Evolutionary conservation across 2,797 vertebrate species (phyloP).

Genomic region (Pseudotriccus pelzelni): DNA sequence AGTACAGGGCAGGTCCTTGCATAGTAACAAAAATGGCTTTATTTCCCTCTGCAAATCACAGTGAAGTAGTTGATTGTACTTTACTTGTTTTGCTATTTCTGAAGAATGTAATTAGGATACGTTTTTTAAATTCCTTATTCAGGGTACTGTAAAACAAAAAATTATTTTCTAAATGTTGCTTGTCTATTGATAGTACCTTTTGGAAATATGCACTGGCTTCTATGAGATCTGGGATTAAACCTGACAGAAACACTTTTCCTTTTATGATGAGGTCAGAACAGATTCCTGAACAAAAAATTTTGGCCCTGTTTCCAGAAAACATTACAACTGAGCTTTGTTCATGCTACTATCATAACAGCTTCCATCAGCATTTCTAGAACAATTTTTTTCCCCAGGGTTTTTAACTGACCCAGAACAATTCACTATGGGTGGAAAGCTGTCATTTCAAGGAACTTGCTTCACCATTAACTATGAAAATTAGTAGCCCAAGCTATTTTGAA

Average conservation of each 20-base stretch:
- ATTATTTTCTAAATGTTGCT: not conserved
- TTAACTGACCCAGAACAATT: not conserved
- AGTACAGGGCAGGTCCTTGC: not conserved
- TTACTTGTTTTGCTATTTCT: not conserved
- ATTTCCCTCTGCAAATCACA: not conserved
- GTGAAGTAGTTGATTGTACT: not conserved
- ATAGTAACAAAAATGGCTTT: not conserved
- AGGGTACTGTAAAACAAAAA: not conserved
- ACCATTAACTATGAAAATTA: constrained; percentile 20
- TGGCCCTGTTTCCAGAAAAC: constrained; percentile 49
- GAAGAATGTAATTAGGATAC: not conserved
- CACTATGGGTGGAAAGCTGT: not conserved
- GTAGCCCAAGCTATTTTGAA: not conserved
- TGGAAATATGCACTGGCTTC: constrained; percentile 21
- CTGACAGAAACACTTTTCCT: constrained; percentile 19
- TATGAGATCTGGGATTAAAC: constrained; percentile 33
- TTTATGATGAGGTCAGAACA: constrained; percentile 29
- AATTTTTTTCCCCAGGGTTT: constrained; percentile 10
- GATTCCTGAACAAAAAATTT: constrained; percentile 45
- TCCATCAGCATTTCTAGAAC: not conserved
- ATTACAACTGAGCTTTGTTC: not conserved
- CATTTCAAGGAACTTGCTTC: constrained; percentile 27
- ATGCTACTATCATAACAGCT: not conserved
- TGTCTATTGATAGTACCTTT: not conserved
- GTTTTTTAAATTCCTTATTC: not conserved